Evolutionary conservation across 1,140 invertebrate species (phyloP).

Genomic region (Cyclina sinensis): DNA sequence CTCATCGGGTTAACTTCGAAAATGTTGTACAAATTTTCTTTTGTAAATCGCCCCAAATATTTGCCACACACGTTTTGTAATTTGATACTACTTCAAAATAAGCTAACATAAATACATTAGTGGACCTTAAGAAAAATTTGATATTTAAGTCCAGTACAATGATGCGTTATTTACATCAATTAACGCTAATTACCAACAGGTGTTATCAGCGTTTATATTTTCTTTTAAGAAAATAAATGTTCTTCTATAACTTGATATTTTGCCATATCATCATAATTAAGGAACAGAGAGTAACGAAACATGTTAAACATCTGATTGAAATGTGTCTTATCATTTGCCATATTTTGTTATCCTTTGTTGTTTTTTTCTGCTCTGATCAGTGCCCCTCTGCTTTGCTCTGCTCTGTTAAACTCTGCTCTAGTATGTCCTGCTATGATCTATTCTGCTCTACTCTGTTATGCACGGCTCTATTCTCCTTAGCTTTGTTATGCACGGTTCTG

Average conservation of each 20-base stretch:
- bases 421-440: too few relatives aligned
- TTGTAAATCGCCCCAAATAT: neutral
- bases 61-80: constrained; percentile 8
- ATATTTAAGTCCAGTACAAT: constrained; percentile 12
- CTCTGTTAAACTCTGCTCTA: too few relatives aligned
- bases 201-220: neutral
- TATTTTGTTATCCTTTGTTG: too few relatives aligned
- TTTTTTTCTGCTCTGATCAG: too few relatives aligned
- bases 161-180: constrained; percentile 2
- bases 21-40: neutral
- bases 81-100: constrained; percentile 11
- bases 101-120: neutral
- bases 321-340: too few relatives aligned
- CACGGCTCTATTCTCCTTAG: neutral
- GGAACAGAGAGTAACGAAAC: too few relatives aligned
- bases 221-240: neutral
- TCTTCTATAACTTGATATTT: too few relatives aligned
- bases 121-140: neutral
- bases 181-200: constrained; percentile 6
- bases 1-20: neutral
- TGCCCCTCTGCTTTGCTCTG: too few relatives aligned
- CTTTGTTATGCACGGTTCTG: neutral
- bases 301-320: too few relatives aligned
- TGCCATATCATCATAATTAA: too few relatives aligned
- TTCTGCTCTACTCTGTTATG: neutral